phyloP scores from a whole-genome alignment of 2,888 invertebrate species.

The Lamellibrachia satsuma region DNA sequence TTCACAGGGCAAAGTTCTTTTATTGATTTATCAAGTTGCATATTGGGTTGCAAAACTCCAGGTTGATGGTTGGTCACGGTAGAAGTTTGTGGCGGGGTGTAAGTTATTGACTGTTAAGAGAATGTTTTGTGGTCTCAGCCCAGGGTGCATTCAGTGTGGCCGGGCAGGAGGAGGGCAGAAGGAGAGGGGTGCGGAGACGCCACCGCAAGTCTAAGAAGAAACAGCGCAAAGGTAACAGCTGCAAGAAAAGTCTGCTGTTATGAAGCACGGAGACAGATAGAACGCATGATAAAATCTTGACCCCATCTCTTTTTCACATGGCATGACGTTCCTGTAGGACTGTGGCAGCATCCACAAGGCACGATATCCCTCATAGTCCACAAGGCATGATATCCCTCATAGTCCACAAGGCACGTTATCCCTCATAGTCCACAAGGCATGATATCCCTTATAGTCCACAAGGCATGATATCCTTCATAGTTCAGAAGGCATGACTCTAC shows the following conservation, averaged over 20 bases:
- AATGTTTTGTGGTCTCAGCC: background rate
- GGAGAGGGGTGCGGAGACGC: background rate
- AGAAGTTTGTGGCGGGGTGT: background rate
- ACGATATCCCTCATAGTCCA: background rate
- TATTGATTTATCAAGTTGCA: background rate
- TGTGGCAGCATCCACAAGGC: background rate
- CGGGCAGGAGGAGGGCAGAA: background rate
- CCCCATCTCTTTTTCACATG: background rate
- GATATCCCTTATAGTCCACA: background rate
- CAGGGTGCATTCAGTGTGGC: background rate
- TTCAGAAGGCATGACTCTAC: background rate
- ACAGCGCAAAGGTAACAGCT: constrained; percentile 6
- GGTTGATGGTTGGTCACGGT: background rate
- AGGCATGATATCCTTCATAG: background rate
- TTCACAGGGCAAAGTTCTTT: background rate
- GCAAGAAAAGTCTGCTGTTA: background rate
- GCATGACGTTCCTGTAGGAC: background rate
- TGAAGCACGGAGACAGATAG: background rate
- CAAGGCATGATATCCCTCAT: background rate
- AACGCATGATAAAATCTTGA: background rate
- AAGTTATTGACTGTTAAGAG: background rate
- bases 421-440: background rate
- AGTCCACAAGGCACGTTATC: background rate
- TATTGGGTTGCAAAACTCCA: background rate
- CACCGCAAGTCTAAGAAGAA: background rate